Base-by-base conservation (phyloP, 1,140 invertebrate species). In the Musca vetustissima region DNA sequence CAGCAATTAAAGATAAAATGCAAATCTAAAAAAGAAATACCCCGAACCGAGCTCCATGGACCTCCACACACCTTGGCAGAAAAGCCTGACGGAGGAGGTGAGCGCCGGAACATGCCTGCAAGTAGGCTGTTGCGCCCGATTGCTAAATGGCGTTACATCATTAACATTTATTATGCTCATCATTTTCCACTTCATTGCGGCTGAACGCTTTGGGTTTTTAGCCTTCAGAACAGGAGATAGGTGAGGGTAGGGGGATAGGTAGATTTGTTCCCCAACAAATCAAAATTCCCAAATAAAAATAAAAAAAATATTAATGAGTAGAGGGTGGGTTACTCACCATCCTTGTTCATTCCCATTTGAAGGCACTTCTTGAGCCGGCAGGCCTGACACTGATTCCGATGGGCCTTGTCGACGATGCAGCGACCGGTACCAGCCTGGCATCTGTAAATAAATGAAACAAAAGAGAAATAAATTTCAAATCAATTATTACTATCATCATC, bases 281-380 rank as follows among this genome's bases (percentile, higher is more conserved):
- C 14, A 24, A 57, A 25, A 22, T 24, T 25, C 14, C 6, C 15
- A 57, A 21, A 57, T 4, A 57, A 7, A 57, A 57, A 57, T 21
- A 21, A 22, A 13, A 59, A 66, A 15, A 6, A 66, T 15, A 50
- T 47, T 47, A 69, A n/a, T n/a, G n/a, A n/a, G n/a, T n/a, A n/a
- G n/a, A n/a, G n/a, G n/a, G n/a, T n/a, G n/a, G n/a, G n/a, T n/a
- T 68, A 88, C 93, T 92, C 85, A 99, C 97, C 97, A 85, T 99
- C 97, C 88, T 99, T 99, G 83, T 99, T 99, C 98, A 99, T 99
- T 67, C 98, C 98, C 94, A 98, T 98, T 69, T 94, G 89, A 49
- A 99, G 87, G 83, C 98, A 99, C 85, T 99, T 99, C 85, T 98
- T 98, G 49, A 99, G 87, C 28, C 98, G 85, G 83, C 98, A 99